Conservation (phyloP, 2,113 vertebrate species). For the Ranitomeya imitator region DNA sequence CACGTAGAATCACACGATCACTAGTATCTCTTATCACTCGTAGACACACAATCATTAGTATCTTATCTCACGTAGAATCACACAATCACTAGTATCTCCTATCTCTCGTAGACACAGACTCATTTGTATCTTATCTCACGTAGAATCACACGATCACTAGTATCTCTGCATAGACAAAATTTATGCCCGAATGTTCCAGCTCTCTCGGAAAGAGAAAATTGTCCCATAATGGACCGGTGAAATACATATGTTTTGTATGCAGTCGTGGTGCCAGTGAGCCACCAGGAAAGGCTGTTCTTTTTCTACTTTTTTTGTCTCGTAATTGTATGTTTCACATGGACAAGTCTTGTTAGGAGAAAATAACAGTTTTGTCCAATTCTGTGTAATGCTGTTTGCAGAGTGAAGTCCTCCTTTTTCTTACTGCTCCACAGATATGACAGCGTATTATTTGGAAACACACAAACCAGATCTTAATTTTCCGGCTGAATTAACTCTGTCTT, state of each 20-base stretch:
- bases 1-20: too few species aligned
- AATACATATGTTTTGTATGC: conserved; percentile 24
- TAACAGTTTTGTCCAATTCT: conserved; percentile 51
- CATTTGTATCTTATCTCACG: too few species aligned
- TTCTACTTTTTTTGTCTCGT: not conserved
- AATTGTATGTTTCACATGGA: conserved; percentile 45
- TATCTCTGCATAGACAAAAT: not conserved
- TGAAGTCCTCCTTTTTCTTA: conserved; percentile 5
- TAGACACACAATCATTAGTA: too few species aligned
- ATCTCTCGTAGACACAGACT: too few species aligned
- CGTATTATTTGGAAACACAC: conserved; percentile 22
- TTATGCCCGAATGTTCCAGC: not conserved
- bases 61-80: too few species aligned
- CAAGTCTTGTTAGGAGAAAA: conserved; percentile 44
- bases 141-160: not conserved
- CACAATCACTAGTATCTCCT: too few species aligned
- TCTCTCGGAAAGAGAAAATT: not conserved
- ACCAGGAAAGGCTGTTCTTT: not conserved
- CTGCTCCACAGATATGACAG: conserved; percentile 29
- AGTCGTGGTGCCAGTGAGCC: not conserved
- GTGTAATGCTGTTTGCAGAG: conserved; percentile 42
- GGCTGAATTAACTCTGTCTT: conserved; percentile 36
- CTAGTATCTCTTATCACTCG: too few species aligned
- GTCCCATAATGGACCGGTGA: not conserved
- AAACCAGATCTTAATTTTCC: conserved; percentile 45